A percentile compares a stretch with the other conserved stretches of the same genome.
phyloP scores from a whole-genome alignment of 2,888 invertebrate genomes.

The Cerastis leucographa region DNA sequence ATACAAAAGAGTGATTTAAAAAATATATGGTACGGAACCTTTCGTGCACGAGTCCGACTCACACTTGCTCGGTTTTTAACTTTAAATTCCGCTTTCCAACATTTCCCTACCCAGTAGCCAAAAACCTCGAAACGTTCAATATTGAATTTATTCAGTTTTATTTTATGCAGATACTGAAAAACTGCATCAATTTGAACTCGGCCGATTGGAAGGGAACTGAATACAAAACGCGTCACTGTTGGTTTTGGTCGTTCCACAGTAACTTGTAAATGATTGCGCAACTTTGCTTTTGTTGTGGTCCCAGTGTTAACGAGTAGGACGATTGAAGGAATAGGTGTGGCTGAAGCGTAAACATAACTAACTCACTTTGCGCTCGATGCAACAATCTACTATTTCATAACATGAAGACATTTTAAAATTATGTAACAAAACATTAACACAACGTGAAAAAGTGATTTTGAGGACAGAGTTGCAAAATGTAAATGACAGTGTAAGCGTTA shows the following conservation, averaged over 20 bases:
- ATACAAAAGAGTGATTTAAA: no score
- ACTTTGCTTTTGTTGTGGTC: constrained; percentile 51
- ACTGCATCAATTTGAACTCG: constrained; percentile 34
- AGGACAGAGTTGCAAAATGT: no score
- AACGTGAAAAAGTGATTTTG: no score
- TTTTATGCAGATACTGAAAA: constrained; percentile 25
- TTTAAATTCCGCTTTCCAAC: background rate
- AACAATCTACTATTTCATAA: no score
- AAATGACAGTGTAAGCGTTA: no score
- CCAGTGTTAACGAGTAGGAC: constrained; percentile 38
- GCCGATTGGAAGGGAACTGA: constrained; percentile 10
- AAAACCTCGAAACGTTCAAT: constrained; percentile 34
- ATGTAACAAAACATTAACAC: no score
- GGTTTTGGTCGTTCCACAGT: constrained; percentile 41
- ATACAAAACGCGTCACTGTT: constrained; percentile 35
- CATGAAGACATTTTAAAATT: no score
- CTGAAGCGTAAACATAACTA: no score
- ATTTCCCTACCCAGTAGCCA: constrained; percentile 14
- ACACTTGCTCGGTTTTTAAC: no score
- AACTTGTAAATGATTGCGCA: constrained; percentile 65
- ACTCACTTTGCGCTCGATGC: no score
- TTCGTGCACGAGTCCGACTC: no score
- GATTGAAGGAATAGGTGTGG: background rate
- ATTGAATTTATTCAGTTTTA: constrained; percentile 34
- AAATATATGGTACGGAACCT: no score